Base-by-base conservation (phyloP, 2,797 vertebrate species). In the Sebastes diploproa region DNA sequence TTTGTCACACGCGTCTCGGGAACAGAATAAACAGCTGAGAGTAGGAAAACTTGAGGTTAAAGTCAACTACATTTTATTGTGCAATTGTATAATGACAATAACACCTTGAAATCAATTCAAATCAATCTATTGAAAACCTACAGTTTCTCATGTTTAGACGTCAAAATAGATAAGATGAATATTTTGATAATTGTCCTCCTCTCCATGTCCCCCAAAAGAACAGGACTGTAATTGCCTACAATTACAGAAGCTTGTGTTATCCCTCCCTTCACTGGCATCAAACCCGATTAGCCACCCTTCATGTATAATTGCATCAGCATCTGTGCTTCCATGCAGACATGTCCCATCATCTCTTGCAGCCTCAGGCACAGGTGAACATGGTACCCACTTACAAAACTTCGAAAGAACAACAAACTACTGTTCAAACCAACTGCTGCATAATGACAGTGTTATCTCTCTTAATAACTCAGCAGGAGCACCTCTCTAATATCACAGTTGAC, bases 281-380 rank as follows among this genome's bases (percentile, higher is more conserved):
- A 78, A 78, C 61, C 64, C 42, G 80, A 90, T 90, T 76, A 81
- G 77, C 82, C 67, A 64, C 34, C 71, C 74, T 76, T 88, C 80
- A 83, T 77, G 69, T 82, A 86, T 91, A 90, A 91, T 89, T 88
- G 79, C 76, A 88, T 87, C 80, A 84, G 77, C 78, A 84, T 90
- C 75, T 75, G 52, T 84, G 59, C 80, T 68, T 83, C 74, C 55
- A 83, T 56, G 54, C 78, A 88, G 86, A 89, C 92, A 92, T 92
- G 91, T 91, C 83, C 80, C 71, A 83, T 94, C 91, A 81, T 83
- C 86, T 87, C 82, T 80, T 76, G 5, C 34, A 71, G 84, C 90
- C 84, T 84, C 60, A 23, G 89, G 91, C 88, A 20, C 14, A 74
- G 62, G 70, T 88, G 32, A 88, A 56, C 42, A 22, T 65, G 46